Conservation (phyloP, 2,888 invertebrate genomes). For the Lissonota sp. region DNA sequence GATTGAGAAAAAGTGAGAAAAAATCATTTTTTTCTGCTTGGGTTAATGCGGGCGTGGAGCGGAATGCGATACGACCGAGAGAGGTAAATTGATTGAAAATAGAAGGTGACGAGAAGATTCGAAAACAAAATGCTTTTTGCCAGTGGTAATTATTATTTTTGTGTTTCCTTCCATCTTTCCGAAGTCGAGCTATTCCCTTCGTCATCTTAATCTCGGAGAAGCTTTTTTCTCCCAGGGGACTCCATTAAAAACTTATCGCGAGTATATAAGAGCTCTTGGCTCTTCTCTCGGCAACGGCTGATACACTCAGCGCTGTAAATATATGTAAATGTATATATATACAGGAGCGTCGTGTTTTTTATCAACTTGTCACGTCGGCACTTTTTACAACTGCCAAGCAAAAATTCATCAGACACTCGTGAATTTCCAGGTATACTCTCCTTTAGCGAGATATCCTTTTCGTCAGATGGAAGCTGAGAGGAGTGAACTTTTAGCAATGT, state of each 20-base stretch:
- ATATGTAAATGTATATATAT: slow-evolving; percentile 5
- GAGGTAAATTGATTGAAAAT: slow-evolving; percentile 14
- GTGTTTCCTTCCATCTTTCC: slow-evolving; percentile 18
- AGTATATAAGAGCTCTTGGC: slow-evolving; percentile 28
- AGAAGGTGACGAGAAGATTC: slow-evolving; percentile 16
- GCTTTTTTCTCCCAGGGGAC: slow-evolving; percentile 38
- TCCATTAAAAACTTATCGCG: slow-evolving; percentile 60
- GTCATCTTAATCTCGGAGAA: slow-evolving; percentile 26
- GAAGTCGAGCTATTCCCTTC: slow-evolving; percentile 6
- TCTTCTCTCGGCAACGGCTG: slow-evolving; percentile 6
- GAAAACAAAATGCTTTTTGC: slow-evolving; percentile 17
- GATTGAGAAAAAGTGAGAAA: slow-evolving; percentile 21
- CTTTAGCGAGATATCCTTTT: not conserved
- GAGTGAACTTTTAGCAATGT: not conserved
- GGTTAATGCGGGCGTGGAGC: slow-evolving; percentile 2
- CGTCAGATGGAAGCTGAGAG: not conserved
- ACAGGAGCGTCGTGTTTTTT: slow-evolving; percentile 37
- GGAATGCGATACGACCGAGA: slow-evolving; percentile 13
- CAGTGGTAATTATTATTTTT: slow-evolving; percentile 34
- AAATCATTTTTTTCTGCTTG: not conserved
- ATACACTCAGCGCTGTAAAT: not conserved
- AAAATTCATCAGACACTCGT: slow-evolving; percentile 22
- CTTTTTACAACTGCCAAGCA: slow-evolving; percentile 20
- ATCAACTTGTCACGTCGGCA: slow-evolving; percentile 33
- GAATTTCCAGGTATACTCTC: slow-evolving; percentile 23